A percentile compares a stretch with the other conserved stretches of the same genome.
Evolutionary conservation across 1,140 invertebrate species (phyloP).

Genomic region (Trichonephila clavipes): DNA sequence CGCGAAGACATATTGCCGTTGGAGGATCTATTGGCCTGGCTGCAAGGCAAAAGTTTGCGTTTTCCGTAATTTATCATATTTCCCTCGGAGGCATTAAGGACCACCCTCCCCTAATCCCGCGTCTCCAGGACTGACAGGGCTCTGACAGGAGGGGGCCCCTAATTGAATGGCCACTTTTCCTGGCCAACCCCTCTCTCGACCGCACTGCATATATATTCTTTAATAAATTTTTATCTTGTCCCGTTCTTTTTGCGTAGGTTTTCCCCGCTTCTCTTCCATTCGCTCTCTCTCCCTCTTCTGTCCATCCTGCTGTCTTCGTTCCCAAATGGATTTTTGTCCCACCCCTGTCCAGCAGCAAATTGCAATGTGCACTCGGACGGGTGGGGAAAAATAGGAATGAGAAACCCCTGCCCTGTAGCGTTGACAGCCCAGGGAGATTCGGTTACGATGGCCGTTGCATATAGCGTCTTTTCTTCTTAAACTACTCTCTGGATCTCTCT

Average conservation of each 20-base stretch:
- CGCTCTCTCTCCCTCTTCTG: not conserved
- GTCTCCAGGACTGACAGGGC: conserved; percentile 42
- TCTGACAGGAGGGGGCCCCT: conserved; percentile 66
- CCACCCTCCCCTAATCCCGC: conserved; percentile 36
- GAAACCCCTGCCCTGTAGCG: conserved; percentile 10
- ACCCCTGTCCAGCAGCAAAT: conserved; percentile 71
- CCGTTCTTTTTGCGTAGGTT: conserved; percentile 8
- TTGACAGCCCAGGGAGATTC: conserved; percentile 68
- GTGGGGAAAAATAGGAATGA: conserved; percentile 51
- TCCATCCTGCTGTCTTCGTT: conserved; percentile 15
- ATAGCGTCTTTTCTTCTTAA: conserved; percentile 52
- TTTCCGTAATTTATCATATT: conserved; percentile 77
- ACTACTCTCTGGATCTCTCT: conserved; percentile 49
- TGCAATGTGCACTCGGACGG: conserved; percentile 72
- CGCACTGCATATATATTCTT: conserved; percentile 71
- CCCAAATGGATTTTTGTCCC: conserved; percentile 66
- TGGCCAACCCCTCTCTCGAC: conserved; percentile 2
- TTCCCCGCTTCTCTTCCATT: not conserved
- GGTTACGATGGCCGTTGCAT: conserved; percentile 70
- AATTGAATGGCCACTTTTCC: conserved; percentile 75
- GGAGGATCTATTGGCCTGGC: conserved; percentile 62
- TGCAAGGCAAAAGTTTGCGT: conserved; percentile 72
- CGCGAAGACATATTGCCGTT: conserved; percentile 51
- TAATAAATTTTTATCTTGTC: conserved; percentile 75
- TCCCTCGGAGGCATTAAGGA: conserved; percentile 56